Evolutionary conservation across 1,140 invertebrate species (phyloP), one percentile per base, ranked within the genome.

Genomic region (Littorina saxatilis): DNA sequence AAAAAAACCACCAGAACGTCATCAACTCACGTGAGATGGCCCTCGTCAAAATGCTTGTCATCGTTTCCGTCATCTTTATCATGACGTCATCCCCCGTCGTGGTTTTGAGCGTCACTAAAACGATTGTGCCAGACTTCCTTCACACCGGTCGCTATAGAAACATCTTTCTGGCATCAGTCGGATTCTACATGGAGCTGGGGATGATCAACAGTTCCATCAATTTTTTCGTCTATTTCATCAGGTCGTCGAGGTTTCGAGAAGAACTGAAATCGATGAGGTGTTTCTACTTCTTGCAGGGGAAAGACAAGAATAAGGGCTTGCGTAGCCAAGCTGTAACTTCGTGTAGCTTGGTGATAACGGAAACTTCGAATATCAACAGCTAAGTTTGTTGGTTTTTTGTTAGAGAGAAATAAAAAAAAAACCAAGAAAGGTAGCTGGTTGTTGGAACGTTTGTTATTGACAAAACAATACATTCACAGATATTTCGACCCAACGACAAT

Each of bases 191-290:
- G 39, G 32, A 47, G 17, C 23, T 47, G 40, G 72, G n/a, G 5
- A 23, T 47, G 39, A 13, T 74, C 27, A 75, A 75, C 50, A 32
- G n/a, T 27, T 75, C 73, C 27, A 35, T 75, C 73, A 75, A 75
- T 17, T 75, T 75, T 32, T 75, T 75, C 20, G 50, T 75, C 73
- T 75, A 75, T 23, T 1, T 75, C 47, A 52, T 43, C n/a, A 50
- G 43, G 43, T 75, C 73, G 2, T 75, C 73, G 32, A 17, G 73
- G 2, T 52, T 52, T n/a, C 39, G 73, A 35, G 37, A n/a, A n/a
- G n/a, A n/a, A n/a, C n/a, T n/a, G n/a, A n/a, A 52, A 23, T 11
- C 9, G 50, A 13, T 52, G 23, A 11, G 50, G 11, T 23, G 50
- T 23, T 23, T 52, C 50, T 52, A 13, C 50, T 52, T 52, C 11